phyloP scores from a whole-genome alignment of 2,113 vertebrate genomes.

The Xiphophorus couchianus region DNA sequence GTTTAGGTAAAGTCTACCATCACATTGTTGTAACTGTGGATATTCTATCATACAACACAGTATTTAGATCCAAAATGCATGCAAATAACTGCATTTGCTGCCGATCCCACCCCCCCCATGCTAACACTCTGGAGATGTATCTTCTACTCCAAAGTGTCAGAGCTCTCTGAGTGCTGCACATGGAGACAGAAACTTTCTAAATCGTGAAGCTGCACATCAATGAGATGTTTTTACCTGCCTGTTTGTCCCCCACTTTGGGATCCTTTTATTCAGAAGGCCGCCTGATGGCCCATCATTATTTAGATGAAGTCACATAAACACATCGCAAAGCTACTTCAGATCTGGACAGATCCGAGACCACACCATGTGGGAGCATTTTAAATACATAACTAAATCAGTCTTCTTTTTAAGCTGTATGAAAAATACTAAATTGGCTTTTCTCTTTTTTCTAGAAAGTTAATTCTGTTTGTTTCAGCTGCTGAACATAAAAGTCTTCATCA shows the following conservation, averaged over 20 bases:
- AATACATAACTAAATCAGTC: constrained; percentile 32
- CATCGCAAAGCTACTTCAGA: constrained; percentile 58
- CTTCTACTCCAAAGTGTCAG: constrained; percentile 65
- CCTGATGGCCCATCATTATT: constrained; percentile 63
- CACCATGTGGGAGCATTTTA: constrained; percentile 34
- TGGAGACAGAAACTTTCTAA: constrained; percentile 67
- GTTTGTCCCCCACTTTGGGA: constrained; percentile 70
- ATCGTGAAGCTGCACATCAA: constrained; percentile 68
- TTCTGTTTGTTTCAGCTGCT: background rate
- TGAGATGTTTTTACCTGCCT: constrained; percentile 59
- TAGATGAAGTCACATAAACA: constrained; percentile 66
- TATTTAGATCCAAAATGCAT: constrained; percentile 52
- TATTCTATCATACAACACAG: constrained; percentile 6
- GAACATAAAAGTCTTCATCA: background rate
- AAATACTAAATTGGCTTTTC: background rate
- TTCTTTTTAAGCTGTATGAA: background rate
- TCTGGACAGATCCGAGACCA: constrained; percentile 45
- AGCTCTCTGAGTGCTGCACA: constrained; percentile 51
- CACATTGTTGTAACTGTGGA: constrained; percentile 7
- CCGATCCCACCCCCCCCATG: constrained; percentile 46
- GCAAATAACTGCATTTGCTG: constrained; percentile 64
- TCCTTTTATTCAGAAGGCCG: constrained; percentile 64
- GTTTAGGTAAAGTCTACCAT: background rate
- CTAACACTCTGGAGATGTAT: constrained; percentile 45
- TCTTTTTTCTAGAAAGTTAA: constrained; percentile 14